Conservation (phyloP, 2,888 invertebrate species). For the Adela reaumurella region DNA sequence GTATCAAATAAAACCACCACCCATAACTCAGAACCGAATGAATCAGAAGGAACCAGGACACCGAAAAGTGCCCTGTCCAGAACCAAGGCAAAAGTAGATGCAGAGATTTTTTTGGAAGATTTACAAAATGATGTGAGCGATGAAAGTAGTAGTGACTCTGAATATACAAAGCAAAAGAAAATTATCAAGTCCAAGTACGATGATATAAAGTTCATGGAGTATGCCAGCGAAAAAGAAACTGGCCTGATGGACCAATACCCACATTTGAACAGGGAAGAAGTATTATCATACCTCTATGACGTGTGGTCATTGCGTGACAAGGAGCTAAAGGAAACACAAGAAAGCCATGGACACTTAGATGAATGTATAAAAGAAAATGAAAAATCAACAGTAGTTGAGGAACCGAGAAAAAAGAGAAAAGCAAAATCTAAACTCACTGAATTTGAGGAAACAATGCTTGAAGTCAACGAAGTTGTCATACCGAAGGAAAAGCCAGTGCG, state of each 20-base stretch:
- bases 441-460: slow-evolving; percentile 20
- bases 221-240: slow-evolving; percentile 42
- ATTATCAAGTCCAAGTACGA: slow-evolving; percentile 10
- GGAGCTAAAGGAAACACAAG: too few species aligned
- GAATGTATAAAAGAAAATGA: background rate
- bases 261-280: slow-evolving; percentile 35
- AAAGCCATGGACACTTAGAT: too few species aligned
- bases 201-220: slow-evolving; percentile 40
- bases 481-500: slow-evolving; percentile 38
- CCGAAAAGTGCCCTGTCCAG: too few species aligned
- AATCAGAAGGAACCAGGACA: too few species aligned
- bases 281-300: slow-evolving; percentile 41
- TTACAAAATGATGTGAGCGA: slow-evolving; percentile 9
- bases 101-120: background rate
- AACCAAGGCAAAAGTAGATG: background rate
- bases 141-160: slow-evolving; percentile 3
- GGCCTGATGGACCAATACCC: slow-evolving; percentile 45
- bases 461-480: slow-evolving; percentile 14
- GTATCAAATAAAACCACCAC: too few species aligned
- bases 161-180: too few species aligned
- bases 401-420: slow-evolving; percentile 19
- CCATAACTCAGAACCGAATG: too few species aligned
- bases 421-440: slow-evolving; percentile 26
- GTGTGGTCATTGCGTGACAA: slow-evolving; percentile 39
- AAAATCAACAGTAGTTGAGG: background rate